Evolutionary conservation across 2,113 vertebrate genomes (phyloP).

Genomic region (Pterocles gutturalis): DNA sequence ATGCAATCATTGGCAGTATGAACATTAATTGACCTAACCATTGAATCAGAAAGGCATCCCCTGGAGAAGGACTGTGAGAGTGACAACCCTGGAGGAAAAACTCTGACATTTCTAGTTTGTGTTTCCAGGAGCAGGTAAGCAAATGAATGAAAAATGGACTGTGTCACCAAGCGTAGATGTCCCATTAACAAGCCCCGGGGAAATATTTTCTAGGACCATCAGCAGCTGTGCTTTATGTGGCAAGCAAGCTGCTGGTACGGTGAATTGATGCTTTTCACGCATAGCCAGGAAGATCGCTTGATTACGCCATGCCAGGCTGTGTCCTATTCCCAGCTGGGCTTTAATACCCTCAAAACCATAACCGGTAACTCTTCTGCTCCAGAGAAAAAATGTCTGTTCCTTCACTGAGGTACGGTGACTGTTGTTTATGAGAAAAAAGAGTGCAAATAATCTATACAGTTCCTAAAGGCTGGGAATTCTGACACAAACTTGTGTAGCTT

Average conservation of each 20-base stretch:
- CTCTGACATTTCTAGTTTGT: constrained; percentile 28
- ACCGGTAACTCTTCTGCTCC: not conserved
- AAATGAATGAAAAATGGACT: constrained; percentile 17
- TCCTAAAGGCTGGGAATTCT: not conserved
- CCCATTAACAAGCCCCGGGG: constrained; percentile 22
- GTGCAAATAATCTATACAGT: not conserved
- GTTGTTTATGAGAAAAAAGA: not conserved
- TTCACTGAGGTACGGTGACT: not conserved
- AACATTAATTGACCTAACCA: constrained; percentile 50
- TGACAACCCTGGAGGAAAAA: constrained; percentile 1
- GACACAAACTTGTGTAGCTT: not conserved
- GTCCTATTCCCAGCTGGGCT: not conserved
- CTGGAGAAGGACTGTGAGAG: not conserved
- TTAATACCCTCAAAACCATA: not conserved
- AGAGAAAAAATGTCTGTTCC: not conserved
- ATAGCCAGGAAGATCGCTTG: not conserved
- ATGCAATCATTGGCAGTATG: constrained; percentile 7
- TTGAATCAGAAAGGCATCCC: constrained; percentile 2
- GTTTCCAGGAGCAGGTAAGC: constrained; percentile 32
- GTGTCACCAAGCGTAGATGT: not conserved
- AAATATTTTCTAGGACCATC: constrained; percentile 15
- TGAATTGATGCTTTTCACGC: not conserved
- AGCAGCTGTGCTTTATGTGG: not conserved
- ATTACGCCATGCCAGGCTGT: not conserved
- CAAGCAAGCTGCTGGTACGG: not conserved